Evolutionary conservation across 2,113 vertebrate species (phyloP).

Genomic region (Mustelus asterias): DNA sequence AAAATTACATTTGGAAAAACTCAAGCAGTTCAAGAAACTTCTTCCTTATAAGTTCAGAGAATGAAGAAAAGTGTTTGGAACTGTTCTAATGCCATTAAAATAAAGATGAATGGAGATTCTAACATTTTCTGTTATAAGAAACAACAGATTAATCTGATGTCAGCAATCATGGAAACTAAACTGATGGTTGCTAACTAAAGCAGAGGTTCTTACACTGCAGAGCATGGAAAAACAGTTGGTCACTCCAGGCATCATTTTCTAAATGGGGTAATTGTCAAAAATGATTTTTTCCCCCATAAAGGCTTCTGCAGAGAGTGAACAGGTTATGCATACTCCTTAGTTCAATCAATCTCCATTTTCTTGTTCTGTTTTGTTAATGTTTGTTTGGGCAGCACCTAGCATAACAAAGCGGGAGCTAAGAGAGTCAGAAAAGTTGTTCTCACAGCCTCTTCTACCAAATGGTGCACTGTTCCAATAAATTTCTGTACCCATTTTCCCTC

Average conservation of each 20-base stretch:
- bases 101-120: not conserved
- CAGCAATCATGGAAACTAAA: not conserved
- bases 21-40: not conserved
- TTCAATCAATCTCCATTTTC: not conserved
- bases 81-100: not conserved
- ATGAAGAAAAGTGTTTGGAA: not conserved
- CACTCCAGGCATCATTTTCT: not conserved
- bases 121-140: not conserved
- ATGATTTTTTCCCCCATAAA: not conserved
- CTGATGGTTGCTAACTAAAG: not conserved
- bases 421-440: not conserved
- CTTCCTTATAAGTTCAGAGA: not conserved
- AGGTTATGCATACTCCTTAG: not conserved
- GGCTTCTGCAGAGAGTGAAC: not conserved
- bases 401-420: not conserved
- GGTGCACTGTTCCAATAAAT: not conserved
- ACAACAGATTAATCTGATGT: not conserved
- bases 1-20: not conserved
- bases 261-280: not conserved
- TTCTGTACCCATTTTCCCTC: not conserved
- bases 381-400: not conserved
- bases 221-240: not conserved
- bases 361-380: not conserved
- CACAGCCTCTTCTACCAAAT: not conserved
- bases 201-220: not conserved